Conservation (phyloP, 2,797 vertebrate species). For the Pipistrellus pygmaeus region DNA sequence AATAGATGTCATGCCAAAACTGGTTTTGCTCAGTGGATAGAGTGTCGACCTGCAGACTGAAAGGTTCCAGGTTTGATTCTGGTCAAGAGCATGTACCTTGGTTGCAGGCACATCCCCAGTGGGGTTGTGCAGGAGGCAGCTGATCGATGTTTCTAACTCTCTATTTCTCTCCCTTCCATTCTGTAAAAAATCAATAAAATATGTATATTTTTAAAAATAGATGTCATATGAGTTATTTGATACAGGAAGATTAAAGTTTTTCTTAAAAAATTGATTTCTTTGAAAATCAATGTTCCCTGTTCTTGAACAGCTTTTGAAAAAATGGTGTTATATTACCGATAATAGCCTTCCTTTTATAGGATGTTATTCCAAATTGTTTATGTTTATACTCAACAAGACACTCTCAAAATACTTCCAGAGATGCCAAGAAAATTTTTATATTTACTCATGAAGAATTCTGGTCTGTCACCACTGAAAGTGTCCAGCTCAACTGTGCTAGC, state of each 20-base stretch:
- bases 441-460: background rate
- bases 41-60: too few species aligned
- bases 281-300: background rate
- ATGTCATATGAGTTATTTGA: background rate
- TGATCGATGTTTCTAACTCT: too few species aligned
- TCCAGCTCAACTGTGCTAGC: background rate
- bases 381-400: background rate
- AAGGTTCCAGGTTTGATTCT: too few species aligned
- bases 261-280: background rate
- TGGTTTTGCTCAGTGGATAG: too few species aligned
- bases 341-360: background rate
- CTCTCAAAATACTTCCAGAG: background rate
- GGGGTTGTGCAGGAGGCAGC: too few species aligned
- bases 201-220: background rate
- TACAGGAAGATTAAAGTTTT: background rate
- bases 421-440: background rate
- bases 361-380: background rate
- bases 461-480: background rate
- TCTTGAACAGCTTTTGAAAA: background rate
- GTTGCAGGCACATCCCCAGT: too few species aligned
- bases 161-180: too few species aligned
- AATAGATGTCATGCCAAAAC: background rate
- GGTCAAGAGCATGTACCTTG: too few species aligned
- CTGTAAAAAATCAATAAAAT: too few species aligned
- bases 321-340: background rate